phyloP scores from a whole-genome alignment of 2,113 vertebrate species.

The rat (Rattus norvegicus) region DNA sequence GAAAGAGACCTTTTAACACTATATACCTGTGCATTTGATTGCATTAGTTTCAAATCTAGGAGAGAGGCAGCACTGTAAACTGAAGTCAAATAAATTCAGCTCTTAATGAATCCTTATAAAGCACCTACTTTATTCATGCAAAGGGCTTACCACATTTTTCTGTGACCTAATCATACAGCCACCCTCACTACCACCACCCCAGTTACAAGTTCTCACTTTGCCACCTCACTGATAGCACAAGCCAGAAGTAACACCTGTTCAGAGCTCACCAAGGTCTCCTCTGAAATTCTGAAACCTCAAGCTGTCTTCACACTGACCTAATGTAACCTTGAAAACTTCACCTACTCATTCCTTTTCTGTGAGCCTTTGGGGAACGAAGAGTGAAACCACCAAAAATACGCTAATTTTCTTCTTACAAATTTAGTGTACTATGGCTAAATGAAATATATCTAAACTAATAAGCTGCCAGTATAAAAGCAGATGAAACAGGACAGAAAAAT shows the following conservation, averaged over 20 bases:
- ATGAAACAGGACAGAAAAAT: background rate
- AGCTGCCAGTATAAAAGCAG: constrained; percentile 23
- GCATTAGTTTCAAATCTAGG: constrained; percentile 85
- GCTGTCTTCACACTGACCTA: constrained; percentile 30
- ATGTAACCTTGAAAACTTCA: constrained; percentile 34
- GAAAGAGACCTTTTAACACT: constrained; percentile 85
- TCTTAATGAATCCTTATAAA: constrained; percentile 82
- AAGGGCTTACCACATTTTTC: constrained; percentile 61
- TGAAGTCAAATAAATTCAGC: constrained; percentile 90
- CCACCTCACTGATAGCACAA: background rate
- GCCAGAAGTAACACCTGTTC: constrained; percentile 46
- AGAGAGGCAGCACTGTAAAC: constrained; percentile 86
- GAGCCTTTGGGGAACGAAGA: background rate
- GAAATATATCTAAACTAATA: constrained; percentile 48
- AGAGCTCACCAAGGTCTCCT: background rate
- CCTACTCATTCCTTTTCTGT: constrained; percentile 46
- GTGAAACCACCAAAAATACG: background rate
- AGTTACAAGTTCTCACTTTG: constrained; percentile 43
- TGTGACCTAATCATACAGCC: constrained; percentile 47
- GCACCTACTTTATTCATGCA: constrained; percentile 74
- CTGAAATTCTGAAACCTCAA: constrained; percentile 57
- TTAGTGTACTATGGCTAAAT: constrained; percentile 30
- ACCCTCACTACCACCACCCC: background rate
- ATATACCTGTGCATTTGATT: constrained; percentile 86
- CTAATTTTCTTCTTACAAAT: background rate